Base-by-base conservation (phyloP, 2,888 invertebrate species). In the Ormyrus thymus region DNA sequence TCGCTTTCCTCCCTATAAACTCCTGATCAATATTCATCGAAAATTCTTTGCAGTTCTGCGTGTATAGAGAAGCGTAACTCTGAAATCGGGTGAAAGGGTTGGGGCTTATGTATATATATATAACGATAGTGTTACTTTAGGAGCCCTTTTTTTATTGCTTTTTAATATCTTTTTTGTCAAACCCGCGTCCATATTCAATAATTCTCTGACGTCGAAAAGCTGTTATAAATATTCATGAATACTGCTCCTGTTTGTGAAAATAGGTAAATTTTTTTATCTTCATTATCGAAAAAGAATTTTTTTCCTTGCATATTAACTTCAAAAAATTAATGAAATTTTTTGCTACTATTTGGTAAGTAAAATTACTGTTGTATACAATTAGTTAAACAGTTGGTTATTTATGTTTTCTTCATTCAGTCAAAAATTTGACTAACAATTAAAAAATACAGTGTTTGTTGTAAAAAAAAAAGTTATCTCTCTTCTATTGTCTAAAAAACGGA, bases 11-110 rank as follows among this genome's bases (percentile, higher is more conserved):
- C 59, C 51, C 46, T 50, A 53, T 61, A 61, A 29, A 69, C 46
- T 8, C 10, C 65, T 77, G 29, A 77, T 77, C 66, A 78, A 78
- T 72, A 78, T 78, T 66, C 61, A 72, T 78, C 48, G 72, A 65
- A 58, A 77, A 71, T 77, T 65, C 53, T 77, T 66, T 65, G 59
- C 72, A 72, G 55, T 53, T 61, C n/a, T 55, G 53, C 43, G n/a
- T 62, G n/a, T 55, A 29, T 29, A 29, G 29, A 29, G 29, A 29
- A 15, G 62, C 50, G 48, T 15, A 1, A 10, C 7, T 1, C n/a
- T 29, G 10, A 59, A 74, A 61, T 6, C n/a, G 58, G 48, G 58
- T 65, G 50, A 58, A 51, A 59, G 6, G 53, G 29, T 69, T 11
- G 15, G 51, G 61, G 50, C 29, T 64, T 64, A 3, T 64, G n/a